Evolutionary conservation across 2,888 invertebrate genomes (phyloP).

Genomic region (Trilocha varians): DNA sequence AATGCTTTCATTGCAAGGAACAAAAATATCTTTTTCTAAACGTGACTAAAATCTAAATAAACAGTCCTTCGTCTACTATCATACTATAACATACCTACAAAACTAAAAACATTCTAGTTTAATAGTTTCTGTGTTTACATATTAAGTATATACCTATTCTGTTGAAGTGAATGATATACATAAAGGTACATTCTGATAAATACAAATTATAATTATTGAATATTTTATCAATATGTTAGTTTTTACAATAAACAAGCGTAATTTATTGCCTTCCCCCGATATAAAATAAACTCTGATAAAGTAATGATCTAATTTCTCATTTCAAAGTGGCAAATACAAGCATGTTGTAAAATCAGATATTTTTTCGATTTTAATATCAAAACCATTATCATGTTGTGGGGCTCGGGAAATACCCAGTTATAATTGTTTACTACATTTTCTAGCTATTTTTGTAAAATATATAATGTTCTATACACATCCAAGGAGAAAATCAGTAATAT

Average conservation of each 20-base stretch:
- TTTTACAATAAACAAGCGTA: slow-evolving; percentile 76
- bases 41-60: neutral
- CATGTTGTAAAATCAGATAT: neutral
- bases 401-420: too few relatives aligned
- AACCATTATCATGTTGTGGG: too few relatives aligned
- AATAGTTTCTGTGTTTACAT: neutral
- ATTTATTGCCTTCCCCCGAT: slow-evolving; percentile 80
- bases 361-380: neutral
- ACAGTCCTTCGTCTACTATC: neutral
- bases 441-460: too few relatives aligned
- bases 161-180: neutral
- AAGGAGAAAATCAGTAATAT: slow-evolving; percentile 2
- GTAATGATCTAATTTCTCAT: neutral
- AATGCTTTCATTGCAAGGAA: slow-evolving; percentile 51
- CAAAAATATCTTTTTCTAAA: slow-evolving; percentile 26
- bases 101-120: neutral
- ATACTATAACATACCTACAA: neutral
- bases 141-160: too few relatives aligned
- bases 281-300: slow-evolving; percentile 2
- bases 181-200: neutral
- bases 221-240: slow-evolving; percentile 43
- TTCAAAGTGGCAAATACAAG: neutral
- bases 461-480: neutral
- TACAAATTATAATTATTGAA: slow-evolving; percentile 20
- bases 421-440: too few relatives aligned